Percentiles rank a stretch among this genome's conserved stretches.
These are phyloP conservation scores for Calephelis nemesis DNA, from an alignment of 1,140 invertebrate species.

Conservation along the genomic window DNA sequence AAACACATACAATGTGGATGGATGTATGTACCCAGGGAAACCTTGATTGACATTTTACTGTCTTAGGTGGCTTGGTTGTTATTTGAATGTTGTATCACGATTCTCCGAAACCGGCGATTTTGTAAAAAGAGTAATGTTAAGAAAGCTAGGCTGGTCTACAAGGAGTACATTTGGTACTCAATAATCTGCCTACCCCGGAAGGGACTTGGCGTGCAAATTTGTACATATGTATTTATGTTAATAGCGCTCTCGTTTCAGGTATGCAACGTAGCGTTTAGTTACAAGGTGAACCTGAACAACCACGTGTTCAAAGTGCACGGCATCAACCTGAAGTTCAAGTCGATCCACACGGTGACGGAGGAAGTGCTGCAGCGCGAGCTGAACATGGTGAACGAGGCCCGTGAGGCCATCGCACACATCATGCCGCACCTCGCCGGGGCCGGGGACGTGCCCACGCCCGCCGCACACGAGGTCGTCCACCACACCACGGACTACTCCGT, in stretches of 20 bases:
- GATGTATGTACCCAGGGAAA: no score
- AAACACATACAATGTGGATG: no score
- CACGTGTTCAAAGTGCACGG: conserved; percentile 72
- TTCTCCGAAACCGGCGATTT: no score
- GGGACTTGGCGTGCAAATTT: no score
- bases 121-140: no score
- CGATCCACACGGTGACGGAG: conserved; percentile 68
- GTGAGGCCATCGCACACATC: conserved; percentile 56
- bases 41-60: no score
- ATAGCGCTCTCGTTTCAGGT: conserved; percentile 49
- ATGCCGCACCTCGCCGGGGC: conserved; percentile 43
- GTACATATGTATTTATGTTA: no score
- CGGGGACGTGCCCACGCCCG: conserved; percentile 46
- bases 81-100: no score
- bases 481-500: conserved; percentile 38
- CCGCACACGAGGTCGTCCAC: conserved; percentile 57
- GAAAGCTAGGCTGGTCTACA: no score
- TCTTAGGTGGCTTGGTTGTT: no score
- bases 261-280: conserved; percentile 72
- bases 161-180: no score
- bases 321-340: conserved; percentile 73
- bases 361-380: conserved; percentile 63
- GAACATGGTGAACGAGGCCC: conserved; percentile 53
- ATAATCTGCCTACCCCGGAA: no score
- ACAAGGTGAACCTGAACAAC: conserved; percentile 76